These are phyloP conservation scores for Sylvia borin DNA, from an alignment of 2,797 vertebrate species.

Conservation along the genomic window DNA sequence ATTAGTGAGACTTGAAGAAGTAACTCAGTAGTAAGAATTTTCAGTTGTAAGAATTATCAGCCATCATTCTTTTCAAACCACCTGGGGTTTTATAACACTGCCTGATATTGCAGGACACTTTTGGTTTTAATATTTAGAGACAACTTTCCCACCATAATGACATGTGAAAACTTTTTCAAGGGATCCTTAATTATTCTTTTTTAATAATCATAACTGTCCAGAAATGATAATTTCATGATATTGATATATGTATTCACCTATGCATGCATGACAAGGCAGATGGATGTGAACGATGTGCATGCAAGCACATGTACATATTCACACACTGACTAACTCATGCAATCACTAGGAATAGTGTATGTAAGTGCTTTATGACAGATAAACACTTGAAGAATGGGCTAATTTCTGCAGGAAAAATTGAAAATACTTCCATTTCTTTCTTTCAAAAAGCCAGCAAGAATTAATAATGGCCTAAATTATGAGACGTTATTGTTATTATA, in stretches of 20 bases:
- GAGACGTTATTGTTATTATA: neutral
- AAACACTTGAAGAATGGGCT: neutral
- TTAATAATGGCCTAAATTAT: neutral
- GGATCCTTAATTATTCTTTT: neutral
- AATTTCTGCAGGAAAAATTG: neutral
- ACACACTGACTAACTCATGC: neutral
- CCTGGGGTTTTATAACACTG: accelerated
- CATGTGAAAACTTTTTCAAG: neutral
- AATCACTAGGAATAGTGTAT: too few species aligned
- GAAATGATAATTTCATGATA: neutral
- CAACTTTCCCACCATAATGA: neutral
- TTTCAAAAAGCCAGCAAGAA: neutral
- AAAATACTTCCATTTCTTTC: neutral
- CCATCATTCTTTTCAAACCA: neutral
- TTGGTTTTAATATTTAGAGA: neutral
- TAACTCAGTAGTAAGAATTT: neutral
- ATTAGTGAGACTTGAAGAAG: neutral
- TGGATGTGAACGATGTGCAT: neutral
- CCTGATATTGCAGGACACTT: neutral
- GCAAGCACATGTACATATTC: neutral
- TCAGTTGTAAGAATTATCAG: neutral
- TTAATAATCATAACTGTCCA: accelerated
- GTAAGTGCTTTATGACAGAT: neutral
- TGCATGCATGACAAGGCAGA: neutral
- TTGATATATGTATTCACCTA: accelerated